A percentile compares a stretch with the other conserved stretches of the same genome.
Conservation (phyloP, 2,113 vertebrate genomes). For the Cyphomyrus discorhynchus region DNA sequence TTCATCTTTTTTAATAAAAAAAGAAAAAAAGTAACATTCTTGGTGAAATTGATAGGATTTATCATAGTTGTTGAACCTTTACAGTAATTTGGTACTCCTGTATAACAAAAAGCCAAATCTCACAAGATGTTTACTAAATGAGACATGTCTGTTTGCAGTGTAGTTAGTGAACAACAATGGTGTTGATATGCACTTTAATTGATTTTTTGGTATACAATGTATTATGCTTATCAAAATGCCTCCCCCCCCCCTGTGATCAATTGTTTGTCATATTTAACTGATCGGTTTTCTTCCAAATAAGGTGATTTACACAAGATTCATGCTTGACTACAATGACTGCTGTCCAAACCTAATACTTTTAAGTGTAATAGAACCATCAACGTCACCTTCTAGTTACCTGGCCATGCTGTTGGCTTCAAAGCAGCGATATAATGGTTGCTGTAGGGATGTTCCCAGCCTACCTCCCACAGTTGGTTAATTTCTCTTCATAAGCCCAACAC, state of each 20-base stretch:
- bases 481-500: background rate
- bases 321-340: background rate
- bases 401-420: background rate
- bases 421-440: background rate
- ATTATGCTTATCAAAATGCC: slow-evolving; percentile 35
- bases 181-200: slow-evolving; percentile 52
- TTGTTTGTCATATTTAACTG: background rate
- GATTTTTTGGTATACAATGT: slow-evolving; percentile 33
- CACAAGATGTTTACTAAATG: slow-evolving; percentile 43
- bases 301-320: background rate
- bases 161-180: slow-evolving; percentile 38
- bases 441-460: background rate
- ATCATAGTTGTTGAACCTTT: slow-evolving; percentile 25
- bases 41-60: slow-evolving; percentile 37
- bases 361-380: background rate
- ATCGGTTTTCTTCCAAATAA: background rate
- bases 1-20: slow-evolving; percentile 33
- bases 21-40: slow-evolving; percentile 23
- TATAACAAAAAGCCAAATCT: slow-evolving; percentile 30
- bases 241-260: slow-evolving; percentile 18
- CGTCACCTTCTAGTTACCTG: background rate
- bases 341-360: background rate
- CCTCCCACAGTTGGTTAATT: background rate
- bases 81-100: slow-evolving; percentile 27
- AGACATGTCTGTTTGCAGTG: slow-evolving; percentile 35